These are phyloP conservation scores for Aleiodes sp. DNA, from an alignment of 1,140 invertebrate species.

Conservation along the genomic window DNA sequence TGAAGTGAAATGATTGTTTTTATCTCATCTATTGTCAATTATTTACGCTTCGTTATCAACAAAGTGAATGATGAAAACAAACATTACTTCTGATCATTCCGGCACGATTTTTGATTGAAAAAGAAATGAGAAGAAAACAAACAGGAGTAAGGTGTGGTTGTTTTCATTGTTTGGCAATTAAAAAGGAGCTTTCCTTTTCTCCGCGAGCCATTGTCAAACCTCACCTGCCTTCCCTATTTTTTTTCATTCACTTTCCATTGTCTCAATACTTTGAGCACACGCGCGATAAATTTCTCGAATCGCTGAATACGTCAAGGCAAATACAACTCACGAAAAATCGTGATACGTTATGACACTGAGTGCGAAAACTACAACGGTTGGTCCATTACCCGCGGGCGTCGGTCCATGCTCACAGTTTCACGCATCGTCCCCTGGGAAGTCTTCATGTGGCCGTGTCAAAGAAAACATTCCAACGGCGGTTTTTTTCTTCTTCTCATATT, in stretches of 20 bases:
- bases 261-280: slow-evolving; percentile 32
- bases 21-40: slow-evolving; percentile 18
- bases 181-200: slow-evolving; percentile 54
- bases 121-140: slow-evolving; percentile 40
- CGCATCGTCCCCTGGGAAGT: slow-evolving; percentile 16
- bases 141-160: slow-evolving; percentile 56
- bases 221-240: slow-evolving; percentile 51
- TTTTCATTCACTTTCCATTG: slow-evolving; percentile 1
- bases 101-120: background rate
- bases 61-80: background rate
- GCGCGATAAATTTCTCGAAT: slow-evolving; percentile 51
- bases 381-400: slow-evolving; percentile 34
- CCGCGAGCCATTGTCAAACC: slow-evolving; percentile 40
- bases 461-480: background rate
- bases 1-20: background rate
- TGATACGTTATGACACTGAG: slow-evolving; percentile 23
- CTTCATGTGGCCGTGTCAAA: background rate
- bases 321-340: slow-evolving; percentile 2
- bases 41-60: too few species aligned
- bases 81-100: slow-evolving; percentile 40
- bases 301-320: slow-evolving; percentile 53
- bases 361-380: slow-evolving; percentile 32
- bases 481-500: background rate
- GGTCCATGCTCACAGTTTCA: slow-evolving; percentile 23
- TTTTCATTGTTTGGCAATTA: slow-evolving; percentile 62